Evolutionary conservation across 2,113 vertebrate genomes (phyloP).

Genomic region (Trogon surrucura): DNA sequence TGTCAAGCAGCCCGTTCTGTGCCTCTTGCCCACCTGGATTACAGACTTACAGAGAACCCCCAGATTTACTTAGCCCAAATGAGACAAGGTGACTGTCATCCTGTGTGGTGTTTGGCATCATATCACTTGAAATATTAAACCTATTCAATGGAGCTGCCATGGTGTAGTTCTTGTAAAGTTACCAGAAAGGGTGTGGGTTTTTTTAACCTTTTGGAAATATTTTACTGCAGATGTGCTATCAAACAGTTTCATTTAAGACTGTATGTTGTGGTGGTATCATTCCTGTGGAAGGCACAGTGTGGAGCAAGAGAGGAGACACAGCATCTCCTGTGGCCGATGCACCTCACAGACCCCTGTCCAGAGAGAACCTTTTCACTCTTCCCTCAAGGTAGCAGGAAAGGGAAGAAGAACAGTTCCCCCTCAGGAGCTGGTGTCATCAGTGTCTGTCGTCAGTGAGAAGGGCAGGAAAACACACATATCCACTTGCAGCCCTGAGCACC

Average conservation of each 20-base stretch:
- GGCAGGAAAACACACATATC: neutral
- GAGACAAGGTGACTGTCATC: neutral
- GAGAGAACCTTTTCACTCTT: neutral
- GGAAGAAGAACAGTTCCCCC: neutral
- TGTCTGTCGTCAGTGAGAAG: neutral
- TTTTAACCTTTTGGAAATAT: neutral
- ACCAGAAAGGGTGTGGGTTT: rapidly evolving
- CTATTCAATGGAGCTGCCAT: neutral
- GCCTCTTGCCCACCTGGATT: neutral
- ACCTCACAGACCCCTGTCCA: neutral
- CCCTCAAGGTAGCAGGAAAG: neutral
- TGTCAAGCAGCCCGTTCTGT: neutral
- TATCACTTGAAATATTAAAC: neutral
- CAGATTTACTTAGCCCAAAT: neutral
- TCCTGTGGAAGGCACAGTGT: neutral
- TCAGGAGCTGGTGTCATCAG: neutral
- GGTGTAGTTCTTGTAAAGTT: neutral
- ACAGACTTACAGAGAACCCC: neutral
- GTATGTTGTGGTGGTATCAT: neutral
- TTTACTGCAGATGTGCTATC: neutral
- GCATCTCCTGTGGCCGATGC: neutral
- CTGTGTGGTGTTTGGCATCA: neutral
- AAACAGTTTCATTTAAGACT: neutral
- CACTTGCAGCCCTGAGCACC: neutral
- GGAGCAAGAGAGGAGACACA: neutral